phyloP scores from a whole-genome alignment of 2,797 vertebrate genomes.

The Cryptoblepharus egeriae region DNA sequence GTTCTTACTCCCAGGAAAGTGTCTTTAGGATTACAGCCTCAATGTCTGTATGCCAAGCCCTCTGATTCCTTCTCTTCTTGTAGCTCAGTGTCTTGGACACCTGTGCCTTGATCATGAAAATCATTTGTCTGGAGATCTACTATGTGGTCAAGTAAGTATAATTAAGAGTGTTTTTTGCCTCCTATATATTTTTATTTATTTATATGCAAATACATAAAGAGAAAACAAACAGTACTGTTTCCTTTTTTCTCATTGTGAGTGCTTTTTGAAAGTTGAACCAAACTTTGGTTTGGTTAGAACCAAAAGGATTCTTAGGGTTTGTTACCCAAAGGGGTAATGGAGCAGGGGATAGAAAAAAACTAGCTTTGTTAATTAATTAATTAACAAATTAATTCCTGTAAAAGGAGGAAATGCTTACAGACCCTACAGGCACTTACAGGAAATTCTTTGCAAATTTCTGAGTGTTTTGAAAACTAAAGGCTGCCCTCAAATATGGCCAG shows the following conservation, averaged over 20 bases:
- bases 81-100: slow-evolving; percentile 95
- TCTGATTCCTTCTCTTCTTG: slow-evolving; percentile 10
- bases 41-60: neutral
- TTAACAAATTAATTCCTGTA: neutral
- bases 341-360: neutral
- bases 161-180: too few relatives aligned
- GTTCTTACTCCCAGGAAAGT: too few relatives aligned
- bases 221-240: too few relatives aligned
- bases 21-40: too few relatives aligned
- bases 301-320: too few relatives aligned
- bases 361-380: too few relatives aligned
- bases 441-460: too few relatives aligned
- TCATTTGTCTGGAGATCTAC: slow-evolving; percentile 96
- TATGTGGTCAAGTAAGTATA: slow-evolving; percentile 91
- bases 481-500: slow-evolving; percentile 26
- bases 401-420: neutral
- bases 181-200: too few relatives aligned
- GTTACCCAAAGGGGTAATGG: too few relatives aligned
- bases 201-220: too few relatives aligned
- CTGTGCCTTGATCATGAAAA: slow-evolving; percentile 98
- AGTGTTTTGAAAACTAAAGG: neutral
- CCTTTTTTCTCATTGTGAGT: too few relatives aligned
- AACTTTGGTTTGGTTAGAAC: too few relatives aligned
- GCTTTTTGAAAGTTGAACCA: neutral
- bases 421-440: neutral